A percentile compares a stretch with the other conserved stretches of the same genome.
Evolutionary conservation across 2,888 invertebrate species (phyloP).

Genomic region (Mythimna albipuncta): DNA sequence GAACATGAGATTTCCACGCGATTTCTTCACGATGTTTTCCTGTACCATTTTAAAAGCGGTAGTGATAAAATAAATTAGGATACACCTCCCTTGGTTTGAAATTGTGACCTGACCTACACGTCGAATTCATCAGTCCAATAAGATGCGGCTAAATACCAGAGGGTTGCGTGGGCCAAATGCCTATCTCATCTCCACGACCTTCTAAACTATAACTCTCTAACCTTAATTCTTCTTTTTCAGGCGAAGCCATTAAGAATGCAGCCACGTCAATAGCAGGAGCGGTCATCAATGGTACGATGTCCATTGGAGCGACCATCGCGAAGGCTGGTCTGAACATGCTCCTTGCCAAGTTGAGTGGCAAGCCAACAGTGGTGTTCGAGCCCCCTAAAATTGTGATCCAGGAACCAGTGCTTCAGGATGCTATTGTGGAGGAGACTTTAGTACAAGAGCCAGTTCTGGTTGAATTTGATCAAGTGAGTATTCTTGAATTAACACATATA

Average conservation of each 20-base stretch:
- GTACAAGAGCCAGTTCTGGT: slow-evolving; percentile 27
- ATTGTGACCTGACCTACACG: too few species aligned
- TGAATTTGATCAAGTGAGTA: slow-evolving; percentile 41
- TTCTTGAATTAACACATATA: background rate
- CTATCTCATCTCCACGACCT: background rate
- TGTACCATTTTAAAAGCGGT: too few species aligned
- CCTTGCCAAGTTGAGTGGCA: slow-evolving; percentile 25
- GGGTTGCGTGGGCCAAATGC: background rate
- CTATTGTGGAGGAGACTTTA: slow-evolving; percentile 15
- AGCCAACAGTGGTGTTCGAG: slow-evolving; percentile 13
- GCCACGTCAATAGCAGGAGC: slow-evolving; percentile 35
- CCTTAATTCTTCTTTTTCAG: background rate
- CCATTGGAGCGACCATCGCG: slow-evolving; percentile 32
- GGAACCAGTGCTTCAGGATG: slow-evolving; percentile 34
- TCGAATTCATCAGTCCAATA: too few species aligned
- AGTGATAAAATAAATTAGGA: too few species aligned
- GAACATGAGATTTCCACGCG: too few species aligned
- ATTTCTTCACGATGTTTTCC: too few species aligned
- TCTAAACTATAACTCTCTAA: background rate
- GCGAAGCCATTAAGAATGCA: slow-evolving; percentile 27
- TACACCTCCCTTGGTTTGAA: too few species aligned
- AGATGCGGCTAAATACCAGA: background rate
- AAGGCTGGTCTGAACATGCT: slow-evolving; percentile 47
- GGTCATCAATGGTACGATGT: slow-evolving; percentile 20
- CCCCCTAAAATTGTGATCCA: slow-evolving; percentile 22